Evolutionary conservation across 2,797 vertebrate species (phyloP).

Genomic region (Halcyon smyrnensis): DNA sequence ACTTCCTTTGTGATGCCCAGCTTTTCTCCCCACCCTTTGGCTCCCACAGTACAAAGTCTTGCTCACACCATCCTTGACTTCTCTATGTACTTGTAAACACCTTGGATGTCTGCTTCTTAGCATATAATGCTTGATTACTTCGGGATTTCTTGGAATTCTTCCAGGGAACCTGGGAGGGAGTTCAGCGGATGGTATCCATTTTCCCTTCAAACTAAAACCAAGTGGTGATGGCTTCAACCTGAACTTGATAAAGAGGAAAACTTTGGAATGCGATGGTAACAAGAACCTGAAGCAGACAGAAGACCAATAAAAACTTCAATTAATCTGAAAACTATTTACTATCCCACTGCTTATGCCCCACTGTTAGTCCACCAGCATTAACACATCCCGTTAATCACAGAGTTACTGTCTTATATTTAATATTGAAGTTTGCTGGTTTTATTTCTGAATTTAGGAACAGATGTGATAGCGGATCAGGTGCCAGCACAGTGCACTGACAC

Average conservation of each 20-base stretch:
- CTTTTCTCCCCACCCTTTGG: not conserved
- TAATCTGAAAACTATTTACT: not conserved
- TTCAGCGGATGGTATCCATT: not conserved
- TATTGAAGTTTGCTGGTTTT: not conserved
- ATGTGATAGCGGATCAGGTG: not conserved
- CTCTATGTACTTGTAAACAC: not conserved
- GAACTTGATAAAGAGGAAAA: not conserved
- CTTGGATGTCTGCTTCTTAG: not conserved
- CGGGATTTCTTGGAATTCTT: not conserved
- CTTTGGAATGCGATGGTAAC: not conserved
- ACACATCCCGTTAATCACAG: not conserved
- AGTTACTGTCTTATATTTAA: not conserved
- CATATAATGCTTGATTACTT: not conserved
- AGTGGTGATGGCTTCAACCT: not conserved
- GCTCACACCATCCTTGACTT: not conserved
- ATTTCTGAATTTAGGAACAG: not conserved
- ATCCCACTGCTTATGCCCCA: not conserved
- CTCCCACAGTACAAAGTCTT: not conserved
- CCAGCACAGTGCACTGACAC: not conserved
- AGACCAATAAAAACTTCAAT: not conserved
- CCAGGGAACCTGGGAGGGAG: not conserved
- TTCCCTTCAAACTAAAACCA: not conserved
- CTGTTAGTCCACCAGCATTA: not conserved
- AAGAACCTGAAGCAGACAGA: not conserved
- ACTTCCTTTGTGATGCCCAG: not conserved